Base-by-base conservation (phyloP, 1,140 invertebrate genomes). In the Pissodes strobi region DNA sequence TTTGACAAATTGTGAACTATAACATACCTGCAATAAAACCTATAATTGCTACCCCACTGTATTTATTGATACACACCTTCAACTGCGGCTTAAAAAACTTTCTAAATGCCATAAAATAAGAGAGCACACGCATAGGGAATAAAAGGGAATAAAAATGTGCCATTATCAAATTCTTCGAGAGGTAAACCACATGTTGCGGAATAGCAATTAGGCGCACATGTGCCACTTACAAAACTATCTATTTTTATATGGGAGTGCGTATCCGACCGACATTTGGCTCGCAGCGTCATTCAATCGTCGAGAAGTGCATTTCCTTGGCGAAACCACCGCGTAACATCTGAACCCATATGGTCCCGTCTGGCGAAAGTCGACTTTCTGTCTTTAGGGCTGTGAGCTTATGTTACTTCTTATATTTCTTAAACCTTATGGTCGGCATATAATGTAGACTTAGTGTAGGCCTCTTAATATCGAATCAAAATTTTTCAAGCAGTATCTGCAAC, bases 141-240 rank as follows among this genome's bases (percentile, higher is more conserved):
- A 25, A 49, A 49, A n/a, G 9, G n/a, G 15, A 53, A 55, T 39
- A 43, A 57, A 58, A 45, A 38, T 23, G 6, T 12, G 8, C 4
- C 25, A 48, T 37, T 45, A 58, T 58, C 56, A 39, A 49, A 60
- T 51, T 60, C 34, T 60, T 51, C 15, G 17, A 25, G 58, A 49
- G 60, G 60, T 63, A 63, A 53, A 46, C 60, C 60, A 63, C 60
- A 63, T 63, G 60, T 63, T 63, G 60, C 60, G 15, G 60, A 63
- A 55, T 46, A 48, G 51, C 48, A 63, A 63, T 63, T 53, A 63
- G 60, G 37, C 9, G 22, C 60, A 63, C 60, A 63, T 63, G 60
- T 63, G 60, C 48, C 51, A 53, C 51, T 63, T 53, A 63, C 38
- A 55, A 38, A 55, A 60, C 41, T 53, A 52, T 61, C 60, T 63